A percentile compares a stretch with the other conserved stretches of the same genome.
phyloP scores from a whole-genome alignment of 1,140 invertebrate genomes.

The Oryctes rhinoceros region DNA sequence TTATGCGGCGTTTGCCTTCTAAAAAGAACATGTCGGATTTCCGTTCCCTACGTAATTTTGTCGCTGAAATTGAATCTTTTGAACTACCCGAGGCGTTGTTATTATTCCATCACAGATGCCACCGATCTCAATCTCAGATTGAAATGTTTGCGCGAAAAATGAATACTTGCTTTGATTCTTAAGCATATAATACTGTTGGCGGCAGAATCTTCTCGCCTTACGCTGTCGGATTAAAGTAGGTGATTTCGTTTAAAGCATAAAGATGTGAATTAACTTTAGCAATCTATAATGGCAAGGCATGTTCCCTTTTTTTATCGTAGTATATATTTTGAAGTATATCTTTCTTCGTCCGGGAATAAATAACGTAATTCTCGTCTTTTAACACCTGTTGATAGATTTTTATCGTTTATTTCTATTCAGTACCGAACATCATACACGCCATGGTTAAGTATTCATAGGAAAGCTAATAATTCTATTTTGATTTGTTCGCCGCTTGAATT shows the following conservation, averaged over 20 bases:
- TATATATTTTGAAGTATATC: neutral
- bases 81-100: constrained; percentile 11
- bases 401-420: neutral
- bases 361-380: neutral
- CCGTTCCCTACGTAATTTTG: constrained; percentile 6
- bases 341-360: neutral
- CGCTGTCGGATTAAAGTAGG: neutral
- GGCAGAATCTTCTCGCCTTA: neutral
- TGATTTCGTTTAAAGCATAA: neutral
- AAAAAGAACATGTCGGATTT: constrained; percentile 17
- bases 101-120: constrained; percentile 26
- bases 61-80: constrained; percentile 30
- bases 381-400: neutral
- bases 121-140: constrained; percentile 21
- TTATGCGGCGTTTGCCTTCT: neutral
- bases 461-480: too few species aligned
- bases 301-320: neutral
- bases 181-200: constrained; percentile 22
- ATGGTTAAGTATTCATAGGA: neutral
- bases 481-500: too few species aligned
- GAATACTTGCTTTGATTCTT: constrained; percentile 21
- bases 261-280: neutral
- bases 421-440: neutral
- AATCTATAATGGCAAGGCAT: neutral
- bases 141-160: constrained; percentile 6